Percentiles rank a stretch among this genome's conserved stretches.
These are phyloP conservation scores for Eleutherodactylus coqui DNA, from an alignment of 2,797 vertebrate species.

Conservation along the genomic window DNA sequence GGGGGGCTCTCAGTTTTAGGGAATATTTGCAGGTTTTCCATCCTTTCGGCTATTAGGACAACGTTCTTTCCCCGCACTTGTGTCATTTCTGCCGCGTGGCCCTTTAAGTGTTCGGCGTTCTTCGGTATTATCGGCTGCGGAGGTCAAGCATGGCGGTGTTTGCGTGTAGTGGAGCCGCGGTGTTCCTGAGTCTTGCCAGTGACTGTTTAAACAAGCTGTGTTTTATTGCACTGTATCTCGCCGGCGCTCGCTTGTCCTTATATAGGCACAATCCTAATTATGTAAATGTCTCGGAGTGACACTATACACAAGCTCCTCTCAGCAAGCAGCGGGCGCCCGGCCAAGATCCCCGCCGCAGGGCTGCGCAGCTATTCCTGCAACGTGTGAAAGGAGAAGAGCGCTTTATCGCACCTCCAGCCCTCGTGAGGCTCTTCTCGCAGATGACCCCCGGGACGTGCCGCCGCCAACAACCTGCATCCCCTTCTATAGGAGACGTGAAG, in stretches of 20 bases:
- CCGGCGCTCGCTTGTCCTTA: slow-evolving; percentile 22
- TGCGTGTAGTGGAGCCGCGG: slow-evolving; percentile 16
- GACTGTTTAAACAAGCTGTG: slow-evolving; percentile 62
- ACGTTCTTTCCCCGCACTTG: not conserved
- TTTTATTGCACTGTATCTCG: slow-evolving; percentile 61
- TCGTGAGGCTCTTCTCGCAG: not conserved
- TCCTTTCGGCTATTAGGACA: not conserved
- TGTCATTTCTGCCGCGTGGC: not conserved
- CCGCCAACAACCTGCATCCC: not conserved
- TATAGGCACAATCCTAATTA: slow-evolving; percentile 58
- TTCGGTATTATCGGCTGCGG: not conserved
- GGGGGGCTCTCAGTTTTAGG: no score
- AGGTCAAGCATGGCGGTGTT: slow-evolving; percentile 23
- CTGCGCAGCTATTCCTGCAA: slow-evolving; percentile 16
- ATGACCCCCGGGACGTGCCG: not conserved
- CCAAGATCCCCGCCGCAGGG: slow-evolving; percentile 59
- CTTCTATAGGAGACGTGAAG: no score
- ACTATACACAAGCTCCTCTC: slow-evolving; percentile 41
- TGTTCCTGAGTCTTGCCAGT: slow-evolving; percentile 65
- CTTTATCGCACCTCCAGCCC: not conserved
- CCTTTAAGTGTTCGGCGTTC: not conserved
- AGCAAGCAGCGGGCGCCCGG: slow-evolving; percentile 6
- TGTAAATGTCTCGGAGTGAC: slow-evolving; percentile 52
- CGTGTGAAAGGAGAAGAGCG: slow-evolving; percentile 14
- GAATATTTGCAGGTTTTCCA: not conserved